Evolutionary conservation across 2,113 vertebrate genomes (phyloP).

Genomic region (Gobio gobio): DNA sequence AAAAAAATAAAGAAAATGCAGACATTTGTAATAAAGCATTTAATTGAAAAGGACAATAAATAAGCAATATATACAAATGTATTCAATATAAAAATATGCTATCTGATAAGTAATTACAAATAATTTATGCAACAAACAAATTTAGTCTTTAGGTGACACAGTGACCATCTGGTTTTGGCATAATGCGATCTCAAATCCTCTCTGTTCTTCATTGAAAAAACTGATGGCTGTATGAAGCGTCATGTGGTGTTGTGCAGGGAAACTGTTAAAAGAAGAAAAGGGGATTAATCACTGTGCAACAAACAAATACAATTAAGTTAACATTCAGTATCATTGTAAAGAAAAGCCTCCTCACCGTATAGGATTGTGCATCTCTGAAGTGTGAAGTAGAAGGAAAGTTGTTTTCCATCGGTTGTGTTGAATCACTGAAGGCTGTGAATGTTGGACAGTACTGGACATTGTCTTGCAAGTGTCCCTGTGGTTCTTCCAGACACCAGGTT

Average conservation of each 20-base stretch:
- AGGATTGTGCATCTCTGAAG: neutral
- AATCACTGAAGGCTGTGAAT: neutral
- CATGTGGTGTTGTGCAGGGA: neutral
- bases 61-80: conserved; percentile 25
- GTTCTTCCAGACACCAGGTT: neutral
- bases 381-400: neutral
- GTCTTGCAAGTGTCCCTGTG: neutral
- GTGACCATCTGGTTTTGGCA: neutral
- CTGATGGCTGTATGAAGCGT: neutral
- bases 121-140: neutral
- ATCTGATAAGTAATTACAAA: conserved; percentile 34
- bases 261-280: conserved; percentile 25
- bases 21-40: neutral
- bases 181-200: neutral
- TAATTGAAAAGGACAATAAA: conserved; percentile 25
- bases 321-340: no score
- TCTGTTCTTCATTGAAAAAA: neutral
- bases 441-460: neutral
- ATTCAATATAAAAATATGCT: conserved; percentile 33
- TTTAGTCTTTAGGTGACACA: neutral
- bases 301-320: neutral
- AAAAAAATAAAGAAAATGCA: neutral
- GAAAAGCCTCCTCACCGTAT: conserved; percentile 26
- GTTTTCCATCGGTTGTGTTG: conserved; percentile 36
- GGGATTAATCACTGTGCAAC: neutral